These are phyloP conservation scores for Thumatha senex DNA, from an alignment of 2,888 invertebrate genomes.

Conservation along the genomic window DNA sequence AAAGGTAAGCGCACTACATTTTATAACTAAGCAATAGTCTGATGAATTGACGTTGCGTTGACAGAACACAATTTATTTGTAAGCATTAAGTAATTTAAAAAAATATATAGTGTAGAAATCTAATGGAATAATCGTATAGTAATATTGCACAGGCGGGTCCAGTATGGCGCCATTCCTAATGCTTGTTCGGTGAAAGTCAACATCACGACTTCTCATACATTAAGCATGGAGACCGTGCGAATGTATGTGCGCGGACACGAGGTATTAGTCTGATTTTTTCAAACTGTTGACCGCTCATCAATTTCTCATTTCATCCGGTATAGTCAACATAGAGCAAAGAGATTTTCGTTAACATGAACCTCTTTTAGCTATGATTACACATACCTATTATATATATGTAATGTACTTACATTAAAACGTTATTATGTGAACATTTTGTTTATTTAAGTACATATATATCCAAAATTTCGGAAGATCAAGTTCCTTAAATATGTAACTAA, in stretches of 20 bases:
- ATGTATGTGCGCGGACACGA: slow-evolving; percentile 52
- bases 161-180: slow-evolving; percentile 62
- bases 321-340: slow-evolving; percentile 19
- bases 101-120: slow-evolving; percentile 35
- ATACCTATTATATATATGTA: slow-evolving; percentile 18
- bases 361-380: slow-evolving; percentile 39
- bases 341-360: slow-evolving; percentile 27
- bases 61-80: slow-evolving; percentile 6
- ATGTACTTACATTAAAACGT: slow-evolving; percentile 10
- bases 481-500: too few relatives aligned
- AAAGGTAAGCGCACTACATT: too few relatives aligned
- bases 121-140: slow-evolving; percentile 36
- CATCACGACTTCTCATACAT: slow-evolving; percentile 79
- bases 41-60: neutral
- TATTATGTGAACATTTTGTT: slow-evolving; percentile 4
- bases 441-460: neutral
- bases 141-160: slow-evolving; percentile 40
- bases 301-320: slow-evolving; percentile 63
- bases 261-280: slow-evolving; percentile 57
- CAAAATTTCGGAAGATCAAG: neutral
- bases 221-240: slow-evolving; percentile 74
- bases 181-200: slow-evolving; percentile 75
- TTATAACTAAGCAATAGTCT: too few relatives aligned
- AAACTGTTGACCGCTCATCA: slow-evolving; percentile 65
- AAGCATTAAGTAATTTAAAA: slow-evolving; percentile 24